phyloP scores from a whole-genome alignment of 2,113 vertebrate genomes.

The Bathybates hornii region DNA sequence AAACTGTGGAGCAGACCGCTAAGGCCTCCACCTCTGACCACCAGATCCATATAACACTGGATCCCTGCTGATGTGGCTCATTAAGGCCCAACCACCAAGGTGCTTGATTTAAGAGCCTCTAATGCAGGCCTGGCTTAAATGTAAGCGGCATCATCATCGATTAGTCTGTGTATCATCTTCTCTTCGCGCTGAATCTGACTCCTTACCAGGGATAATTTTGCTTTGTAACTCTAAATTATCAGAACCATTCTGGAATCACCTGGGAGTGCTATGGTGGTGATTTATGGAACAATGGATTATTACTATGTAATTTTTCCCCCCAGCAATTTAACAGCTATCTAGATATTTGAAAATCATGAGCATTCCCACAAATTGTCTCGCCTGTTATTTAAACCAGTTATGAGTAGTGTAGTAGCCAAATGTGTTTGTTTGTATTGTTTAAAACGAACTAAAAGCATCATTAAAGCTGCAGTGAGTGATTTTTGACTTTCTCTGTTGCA shows the following conservation, averaged over 20 bases:
- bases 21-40: background rate
- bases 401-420: background rate
- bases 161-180: background rate
- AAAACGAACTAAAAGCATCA: background rate
- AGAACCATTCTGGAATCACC: background rate
- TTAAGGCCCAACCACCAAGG: background rate
- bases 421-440: background rate
- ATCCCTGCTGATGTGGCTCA: background rate
- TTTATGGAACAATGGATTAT: background rate
- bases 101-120: background rate
- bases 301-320: accelerated
- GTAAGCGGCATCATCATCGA: background rate
- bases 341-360: background rate
- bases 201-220: background rate
- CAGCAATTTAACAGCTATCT: background rate
- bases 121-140: background rate
- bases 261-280: background rate
- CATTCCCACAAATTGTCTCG: background rate
- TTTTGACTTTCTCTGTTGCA: slow-evolving; percentile 38
- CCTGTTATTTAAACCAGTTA: background rate
- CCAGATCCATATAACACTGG: background rate
- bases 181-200: background rate
- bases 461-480: background rate
- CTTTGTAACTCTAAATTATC: background rate
- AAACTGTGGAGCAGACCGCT: background rate